Conservation (phyloP, 2,888 invertebrate species). For the Atherix ibis region DNA sequence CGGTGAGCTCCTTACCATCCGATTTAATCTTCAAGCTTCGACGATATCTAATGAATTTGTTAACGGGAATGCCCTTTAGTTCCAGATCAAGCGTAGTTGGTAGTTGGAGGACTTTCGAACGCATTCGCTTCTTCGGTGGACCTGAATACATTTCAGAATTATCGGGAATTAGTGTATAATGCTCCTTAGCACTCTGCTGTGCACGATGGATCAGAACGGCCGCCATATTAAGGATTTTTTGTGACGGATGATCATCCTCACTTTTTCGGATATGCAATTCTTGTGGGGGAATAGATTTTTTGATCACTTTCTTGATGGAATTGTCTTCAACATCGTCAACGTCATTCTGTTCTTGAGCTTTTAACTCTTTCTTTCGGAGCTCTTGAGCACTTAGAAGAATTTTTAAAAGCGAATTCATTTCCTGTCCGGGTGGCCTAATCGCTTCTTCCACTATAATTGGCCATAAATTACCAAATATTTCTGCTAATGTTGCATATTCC, state of each 20-base stretch:
- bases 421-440: slow-evolving; percentile 1
- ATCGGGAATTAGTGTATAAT: too few species aligned
- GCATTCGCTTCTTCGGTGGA: neutral
- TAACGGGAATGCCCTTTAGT: neutral
- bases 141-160: neutral
- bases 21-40: neutral
- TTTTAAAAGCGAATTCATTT: slow-evolving; percentile 10
- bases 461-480: slow-evolving; percentile 12
- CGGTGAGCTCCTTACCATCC: neutral
- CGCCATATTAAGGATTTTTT: slow-evolving; percentile 10
- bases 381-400: slow-evolving; percentile 2
- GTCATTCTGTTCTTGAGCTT: neutral
- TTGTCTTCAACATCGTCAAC: slow-evolving; percentile 1
- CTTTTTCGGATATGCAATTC: slow-evolving; percentile 7
- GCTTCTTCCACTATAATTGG: slow-evolving; percentile 9
- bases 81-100: neutral
- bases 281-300: neutral
- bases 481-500: slow-evolving; percentile 7
- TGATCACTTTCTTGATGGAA: slow-evolving; percentile 4
- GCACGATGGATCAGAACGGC: slow-evolving; percentile 10
- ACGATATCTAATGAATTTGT: neutral
- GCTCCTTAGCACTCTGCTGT: neutral
- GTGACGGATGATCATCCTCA: slow-evolving; percentile 10
- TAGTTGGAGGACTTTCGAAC: neutral
- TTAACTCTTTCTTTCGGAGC: neutral